Evolutionary conservation across 2,797 vertebrate species (phyloP).

Genomic region (Danio jaintianensis): DNA sequence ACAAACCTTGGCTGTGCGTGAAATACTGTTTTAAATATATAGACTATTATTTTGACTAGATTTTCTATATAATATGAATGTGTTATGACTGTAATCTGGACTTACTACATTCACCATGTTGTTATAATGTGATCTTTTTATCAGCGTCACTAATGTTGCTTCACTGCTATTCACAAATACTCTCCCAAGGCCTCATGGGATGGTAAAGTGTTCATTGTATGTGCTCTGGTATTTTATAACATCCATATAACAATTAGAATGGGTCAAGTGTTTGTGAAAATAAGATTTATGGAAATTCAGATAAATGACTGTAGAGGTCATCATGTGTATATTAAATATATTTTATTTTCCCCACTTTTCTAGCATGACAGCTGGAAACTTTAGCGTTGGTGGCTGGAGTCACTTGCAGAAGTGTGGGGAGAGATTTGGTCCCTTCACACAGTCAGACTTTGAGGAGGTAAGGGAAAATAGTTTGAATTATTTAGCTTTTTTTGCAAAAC

Average conservation of each 20-base stretch:
- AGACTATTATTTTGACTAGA: no score
- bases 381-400: slow-evolving; percentile 90
- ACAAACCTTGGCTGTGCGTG: no score
- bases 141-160: no score
- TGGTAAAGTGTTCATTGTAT: no score
- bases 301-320: not conserved
- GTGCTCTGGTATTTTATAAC: not conserved
- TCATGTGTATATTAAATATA: not conserved
- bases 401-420: slow-evolving; percentile 98
- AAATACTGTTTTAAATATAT: no score
- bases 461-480: slow-evolving; percentile 67
- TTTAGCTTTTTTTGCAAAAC: not conserved
- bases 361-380: slow-evolving; percentile 99
- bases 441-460: slow-evolving; percentile 98
- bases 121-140: no score
- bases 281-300: not conserved
- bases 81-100: no score
- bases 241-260: not conserved
- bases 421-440: slow-evolving; percentile 95
- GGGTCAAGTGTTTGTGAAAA: not conserved
- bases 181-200: no score
- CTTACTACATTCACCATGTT: no score
- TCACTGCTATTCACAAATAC: no score
- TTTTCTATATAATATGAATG: no score
- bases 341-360: slow-evolving; percentile 70